Evolutionary conservation across 1,140 invertebrate genomes (phyloP).

Genomic region (Heliothis virescens): DNA sequence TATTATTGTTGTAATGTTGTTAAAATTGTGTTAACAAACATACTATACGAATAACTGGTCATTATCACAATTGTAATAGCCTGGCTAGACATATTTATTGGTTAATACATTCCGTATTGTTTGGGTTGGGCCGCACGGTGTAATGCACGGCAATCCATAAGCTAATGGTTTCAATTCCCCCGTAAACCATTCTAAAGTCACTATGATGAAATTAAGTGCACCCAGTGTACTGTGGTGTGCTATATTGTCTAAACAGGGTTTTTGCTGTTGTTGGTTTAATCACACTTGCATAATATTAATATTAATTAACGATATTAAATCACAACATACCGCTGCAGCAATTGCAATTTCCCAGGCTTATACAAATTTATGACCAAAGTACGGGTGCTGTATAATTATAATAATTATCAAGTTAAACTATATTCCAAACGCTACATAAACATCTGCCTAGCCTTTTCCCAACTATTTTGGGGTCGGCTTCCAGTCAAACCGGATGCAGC

Average conservation of each 20-base stretch:
- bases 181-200: constrained; percentile 28
- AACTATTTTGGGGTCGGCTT: no score
- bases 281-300: background rate
- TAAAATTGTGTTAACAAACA: background rate
- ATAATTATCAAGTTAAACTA: constrained; percentile 26
- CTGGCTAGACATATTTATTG: background rate
- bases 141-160: constrained; percentile 33
- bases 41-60: background rate
- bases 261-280: background rate
- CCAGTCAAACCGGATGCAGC: no score
- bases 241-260: no score
- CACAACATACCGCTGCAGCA: constrained; percentile 3
- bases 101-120: constrained; percentile 16
- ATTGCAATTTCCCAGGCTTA: background rate
- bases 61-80: no score
- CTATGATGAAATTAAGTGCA: constrained; percentile 21
- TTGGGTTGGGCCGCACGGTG: constrained; percentile 24
- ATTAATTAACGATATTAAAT: constrained; percentile 10
- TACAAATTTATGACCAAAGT: constrained; percentile 26
- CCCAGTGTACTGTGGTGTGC: background rate
- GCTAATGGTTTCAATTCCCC: constrained; percentile 43
- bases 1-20: no score
- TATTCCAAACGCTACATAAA: constrained; percentile 25
- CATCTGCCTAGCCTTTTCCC: no score
- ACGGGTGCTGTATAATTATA: constrained; percentile 27